Evolutionary conservation across 1,140 invertebrate genomes (phyloP), one percentile per base, ranked within the genome.

Genomic region (Polypedilum vanderplanki): DNA sequence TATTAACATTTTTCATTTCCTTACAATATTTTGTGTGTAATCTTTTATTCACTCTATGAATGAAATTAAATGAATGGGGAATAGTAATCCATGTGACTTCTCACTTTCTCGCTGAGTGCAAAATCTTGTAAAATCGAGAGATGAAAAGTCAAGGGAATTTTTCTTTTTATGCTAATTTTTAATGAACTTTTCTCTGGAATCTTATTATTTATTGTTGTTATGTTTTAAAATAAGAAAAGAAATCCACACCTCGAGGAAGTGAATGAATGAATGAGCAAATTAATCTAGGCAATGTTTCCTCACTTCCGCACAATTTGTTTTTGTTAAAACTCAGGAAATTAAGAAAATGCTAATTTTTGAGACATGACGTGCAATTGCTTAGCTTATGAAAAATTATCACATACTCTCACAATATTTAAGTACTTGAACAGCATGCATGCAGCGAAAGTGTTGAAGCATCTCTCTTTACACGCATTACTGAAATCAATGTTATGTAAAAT

Each of bases 131-230:
- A 70, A 70, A 70, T 9, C 17, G 10, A 22, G 17, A 70, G 17
- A 17, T 12, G 46, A 15, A 70, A 70, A 20, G 65, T 70, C 65
- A 70, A 22, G 65, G 20, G 65, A 22, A 22, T 70, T 18, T 70
- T 18, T 70, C 5, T 18, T n/a, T 18, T 70, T 70, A 70, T 70
- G 65, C 65, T 70, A 70, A 70, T 70, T 70, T 70, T 70, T 70
- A 70, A 70, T 70, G 65, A 70, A 70, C 65, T 70, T 57, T 57
- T 57, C 15, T 18, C 65, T n/a, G 65, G 20, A 70, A 70, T 9
- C 9, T 17, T n/a, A n/a, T 67, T n/a, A n/a, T n/a, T n/a, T n/a
- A n/a, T 15, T 15, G 8, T 12, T 17, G 46, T 17, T 9, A 4
- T 70, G 9, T 70, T 70, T 57, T 12, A 57, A 57, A 8, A 46